Base-by-base conservation (phyloP, 64 coral and sea anemone genomes). In the Montipora cactus region DNA sequence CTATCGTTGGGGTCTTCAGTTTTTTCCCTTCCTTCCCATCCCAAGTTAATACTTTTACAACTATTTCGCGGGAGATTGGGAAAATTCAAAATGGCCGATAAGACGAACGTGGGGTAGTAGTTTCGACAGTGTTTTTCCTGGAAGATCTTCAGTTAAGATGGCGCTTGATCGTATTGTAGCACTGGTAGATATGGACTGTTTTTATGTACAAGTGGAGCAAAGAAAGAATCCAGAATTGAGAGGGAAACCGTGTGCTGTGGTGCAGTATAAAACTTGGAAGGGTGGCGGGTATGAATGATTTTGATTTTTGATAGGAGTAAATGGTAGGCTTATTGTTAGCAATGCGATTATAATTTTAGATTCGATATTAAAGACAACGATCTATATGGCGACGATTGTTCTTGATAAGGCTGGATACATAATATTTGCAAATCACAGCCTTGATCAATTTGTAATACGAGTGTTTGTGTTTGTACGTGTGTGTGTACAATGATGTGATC, bases 191-290 rank as follows among this genome's bases (percentile, higher is more conserved):
- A 99, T 99, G 97, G 97, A 99, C 52, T 99, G 97, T 62, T 99
- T 99, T 45, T 99, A 99, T 89, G 97, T 99, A 5, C 97, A 99
- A 94, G 95, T 99, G 14, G 97, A 99, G 55, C 97, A 99, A 76
- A 79, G 97, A 71, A 47, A 82, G 55, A 91, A 87, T 55, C 95
- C 97, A 19, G 76, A 84, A 19, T 85, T 96, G 62, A 75, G 80
- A 92, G 97, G 97, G 2, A 94, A 99, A 76, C 97, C 94, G 46
- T 99, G 97, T 81, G 97, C 97, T 49, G 97, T 99, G 19, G 97
- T 99, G 1, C 97, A 99, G 47, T 99, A 99, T 19, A 99, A 99
- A 80, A 67, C 86, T 7, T 99, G 97, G 97, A 99, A 99, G 85
- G 97, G 97, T 44, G 97, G 97, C 75, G 97, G 84, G 97, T 99